These are phyloP conservation scores for Choloepus hoffmanni DNA, from an alignment of 2,113 vertebrate genomes.

Conservation along the genomic window DNA sequence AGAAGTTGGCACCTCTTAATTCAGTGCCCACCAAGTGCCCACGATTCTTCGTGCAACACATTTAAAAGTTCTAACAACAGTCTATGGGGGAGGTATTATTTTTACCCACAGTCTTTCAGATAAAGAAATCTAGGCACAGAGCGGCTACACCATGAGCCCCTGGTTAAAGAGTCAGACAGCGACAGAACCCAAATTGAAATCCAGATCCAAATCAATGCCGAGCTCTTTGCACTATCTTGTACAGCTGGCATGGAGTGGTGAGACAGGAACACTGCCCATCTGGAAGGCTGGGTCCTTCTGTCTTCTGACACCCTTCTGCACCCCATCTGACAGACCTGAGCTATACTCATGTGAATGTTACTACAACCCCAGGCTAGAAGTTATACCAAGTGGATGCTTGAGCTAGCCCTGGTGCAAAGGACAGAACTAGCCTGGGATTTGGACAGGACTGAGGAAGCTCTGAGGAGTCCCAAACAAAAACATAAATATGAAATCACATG, in stretches of 20 bases:
- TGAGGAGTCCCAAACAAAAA: background rate
- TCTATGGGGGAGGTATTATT: background rate
- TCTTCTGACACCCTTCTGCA: background rate
- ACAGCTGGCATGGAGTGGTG: background rate
- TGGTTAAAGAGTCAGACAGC: slow-evolving; percentile 2
- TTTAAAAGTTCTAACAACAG: background rate
- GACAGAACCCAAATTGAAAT: slow-evolving; percentile 27
- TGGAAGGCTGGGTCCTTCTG: background rate
- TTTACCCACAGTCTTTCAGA: background rate
- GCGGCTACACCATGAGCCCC: background rate
- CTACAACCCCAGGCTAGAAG: background rate
- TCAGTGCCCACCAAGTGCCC: background rate
- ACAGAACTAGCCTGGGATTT: background rate
- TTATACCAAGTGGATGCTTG: background rate
- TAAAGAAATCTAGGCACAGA: slow-evolving; percentile 19
- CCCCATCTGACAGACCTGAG: background rate
- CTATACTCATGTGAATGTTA: rapidly evolving
- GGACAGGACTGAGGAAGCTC: background rate
- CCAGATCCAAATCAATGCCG: background rate
- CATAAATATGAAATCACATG: background rate
- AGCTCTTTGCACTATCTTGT: background rate
- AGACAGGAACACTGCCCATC: background rate
- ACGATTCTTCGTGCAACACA: background rate
- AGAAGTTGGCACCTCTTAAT: background rate
- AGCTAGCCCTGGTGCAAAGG: background rate